Evolutionary conservation across 2,797 vertebrate species (phyloP), one percentile per base, ranked within the genome.

Genomic region (Sciurus vulgaris): DNA sequence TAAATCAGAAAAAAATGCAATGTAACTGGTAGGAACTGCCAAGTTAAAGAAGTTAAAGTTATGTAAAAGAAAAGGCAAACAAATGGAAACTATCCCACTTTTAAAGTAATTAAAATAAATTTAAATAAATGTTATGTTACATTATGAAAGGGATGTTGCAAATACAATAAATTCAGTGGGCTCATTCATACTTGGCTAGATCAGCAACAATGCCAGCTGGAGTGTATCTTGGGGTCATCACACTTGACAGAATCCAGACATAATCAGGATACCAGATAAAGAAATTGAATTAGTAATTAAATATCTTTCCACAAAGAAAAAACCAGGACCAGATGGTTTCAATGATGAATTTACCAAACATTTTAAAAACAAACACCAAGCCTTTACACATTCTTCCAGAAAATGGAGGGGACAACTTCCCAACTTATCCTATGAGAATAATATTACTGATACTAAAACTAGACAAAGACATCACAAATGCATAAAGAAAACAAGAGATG

Each of bases 1-100:
- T 20, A 92, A 96, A 88, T 92, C 38, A 94, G 56, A 77, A 56
- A 94, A 92, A 83, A 93, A 47, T 38, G 4, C 22, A 94, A 85
- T 30, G 0, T 72, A 90, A 89, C 4, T 86, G 38, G 87, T 1
- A 88, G 59, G 69, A 96, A 92, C 11, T 85, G 15, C 26, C 33
- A 70, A 92, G 91, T 26, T 61, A 78, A 15, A 59, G 6, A 30
- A 89, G 20, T 44, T 61, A 61, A 61, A 51, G 49, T 51, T 51
- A 51, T 13, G 59, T 24, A 61, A 61, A 61, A 61, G 56, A 59
- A 24, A 22, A 61, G 59, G 59, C 59, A 61, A 61, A 61, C 8
- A 26, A 61, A 61, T 59, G 59, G 24, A 61, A 61, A 61, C 24
- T 26, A 20, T 61, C 9, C 9, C 9, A 26, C 24, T 61, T 61